Base-by-base conservation (phyloP, 1,140 invertebrate species). In the Drosophila aff. region DNA sequence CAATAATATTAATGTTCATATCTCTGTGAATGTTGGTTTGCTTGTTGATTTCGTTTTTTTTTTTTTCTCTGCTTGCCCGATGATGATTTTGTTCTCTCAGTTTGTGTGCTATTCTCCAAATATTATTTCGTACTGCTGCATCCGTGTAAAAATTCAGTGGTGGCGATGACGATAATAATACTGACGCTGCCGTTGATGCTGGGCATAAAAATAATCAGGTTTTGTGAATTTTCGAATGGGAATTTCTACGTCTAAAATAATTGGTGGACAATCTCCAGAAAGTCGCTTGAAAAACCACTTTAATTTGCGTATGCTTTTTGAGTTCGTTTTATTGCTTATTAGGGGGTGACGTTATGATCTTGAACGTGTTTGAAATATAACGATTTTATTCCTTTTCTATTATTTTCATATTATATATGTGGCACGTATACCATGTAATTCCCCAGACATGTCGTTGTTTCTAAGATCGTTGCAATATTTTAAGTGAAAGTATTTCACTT, bases 1-100 rank as follows among this genome's bases (percentile, higher is more conserved):
- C 72, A 75, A 75, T 57, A 75, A 75, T 75, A 75, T 75, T 75
- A 75, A 75, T 75, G 71, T 75, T 64, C 61, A 76, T 76, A 76
- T 76, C 41, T 76, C 53, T 76, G 61, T 33, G 62, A 59, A 59
- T 60, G 46, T 60, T 46, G 33, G 65, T 41, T 72, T 23, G 23
- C 16, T 38, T 47, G 40, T 11, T 38, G 18, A 55, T 38, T 55
- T 55, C 8, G 1, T 23, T 23, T 23, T 15, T 18, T 36, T 31
- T 59, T 71, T 47, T 73, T 41, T 41, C 40, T 57, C 26, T 33
- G 33, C 44, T 72, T 28, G 18, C 33, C 40, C n/a, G 40, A 26
- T 23, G 57, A 23, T 55, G 52, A 23, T 75, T 75, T 66, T 76
- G 53, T 66, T 44, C 49, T 44, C 49, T 44, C 47, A 9, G 23